A percentile compares a stretch with the other conserved stretches of the same genome.
These are phyloP conservation scores for Tetragnatha versicolor DNA, from an alignment of 1,140 invertebrate genomes.

Conservation along the genomic window DNA sequence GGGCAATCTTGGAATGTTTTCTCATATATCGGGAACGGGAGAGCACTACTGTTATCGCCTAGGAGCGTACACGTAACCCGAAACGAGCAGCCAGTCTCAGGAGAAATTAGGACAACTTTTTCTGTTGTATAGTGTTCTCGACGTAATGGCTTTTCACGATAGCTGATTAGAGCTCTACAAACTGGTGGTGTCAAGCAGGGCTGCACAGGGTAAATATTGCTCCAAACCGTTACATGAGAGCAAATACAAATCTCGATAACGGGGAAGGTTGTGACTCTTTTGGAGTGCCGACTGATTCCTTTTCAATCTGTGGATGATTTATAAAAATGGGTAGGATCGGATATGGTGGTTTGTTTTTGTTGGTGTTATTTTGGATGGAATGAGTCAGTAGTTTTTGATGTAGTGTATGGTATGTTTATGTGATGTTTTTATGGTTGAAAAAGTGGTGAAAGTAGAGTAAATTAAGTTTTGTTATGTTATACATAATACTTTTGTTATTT, in stretches of 20 bases:
- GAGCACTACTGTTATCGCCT: constrained; percentile 26
- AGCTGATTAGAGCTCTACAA: constrained; percentile 13
- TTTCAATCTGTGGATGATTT: no score
- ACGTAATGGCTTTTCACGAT: constrained; percentile 39
- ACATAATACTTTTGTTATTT: no score
- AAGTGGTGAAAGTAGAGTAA: no score
- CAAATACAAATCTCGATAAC: background rate
- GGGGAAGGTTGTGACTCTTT: background rate
- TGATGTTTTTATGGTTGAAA: no score
- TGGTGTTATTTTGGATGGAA: no score
- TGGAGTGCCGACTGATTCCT: background rate
- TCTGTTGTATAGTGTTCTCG: constrained; percentile 17
- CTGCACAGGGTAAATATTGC: background rate
- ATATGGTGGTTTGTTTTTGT: no score
- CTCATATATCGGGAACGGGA: constrained; percentile 30
- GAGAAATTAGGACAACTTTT: constrained; percentile 44
- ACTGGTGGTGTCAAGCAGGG: constrained; percentile 17
- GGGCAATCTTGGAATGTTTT: background rate
- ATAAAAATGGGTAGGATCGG: no score
- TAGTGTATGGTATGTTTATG: no score
- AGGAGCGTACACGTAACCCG: background rate
- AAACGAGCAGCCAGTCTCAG: background rate
- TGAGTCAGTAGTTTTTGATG: no score
- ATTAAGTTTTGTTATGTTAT: no score
- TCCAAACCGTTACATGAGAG: constrained; percentile 5